Conservation (phyloP, 2,888 invertebrate species). For the Drosophila monieri region DNA sequence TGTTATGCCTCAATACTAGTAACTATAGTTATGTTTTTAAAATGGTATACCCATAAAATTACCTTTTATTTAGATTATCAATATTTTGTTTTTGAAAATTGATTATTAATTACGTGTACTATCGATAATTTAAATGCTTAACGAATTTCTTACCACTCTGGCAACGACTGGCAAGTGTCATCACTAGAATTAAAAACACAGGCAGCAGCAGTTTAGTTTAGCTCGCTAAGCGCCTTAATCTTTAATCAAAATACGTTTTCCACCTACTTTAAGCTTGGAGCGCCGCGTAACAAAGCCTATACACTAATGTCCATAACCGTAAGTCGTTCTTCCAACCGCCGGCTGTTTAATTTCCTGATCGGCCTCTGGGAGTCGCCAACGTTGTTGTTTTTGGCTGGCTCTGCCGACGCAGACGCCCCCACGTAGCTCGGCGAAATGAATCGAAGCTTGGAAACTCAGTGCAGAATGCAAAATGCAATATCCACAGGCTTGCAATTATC, state of each 20-base stretch:
- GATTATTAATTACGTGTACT: background rate
- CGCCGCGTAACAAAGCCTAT: constrained; percentile 64
- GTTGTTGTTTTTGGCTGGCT: constrained; percentile 22
- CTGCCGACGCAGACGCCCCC: constrained; percentile 59
- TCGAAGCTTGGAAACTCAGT: constrained; percentile 42
- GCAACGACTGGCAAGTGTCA: background rate
- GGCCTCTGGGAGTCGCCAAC: constrained; percentile 12
- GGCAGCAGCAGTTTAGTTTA: constrained; percentile 62
- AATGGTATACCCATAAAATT: too few relatives aligned
- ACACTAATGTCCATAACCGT: constrained; percentile 84
- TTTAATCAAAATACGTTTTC: constrained; percentile 30
- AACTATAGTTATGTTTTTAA: too few relatives aligned
- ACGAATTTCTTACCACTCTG: background rate
- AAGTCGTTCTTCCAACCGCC: constrained; percentile 59
- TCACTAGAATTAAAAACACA: constrained; percentile 39
- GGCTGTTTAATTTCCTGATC: background rate
- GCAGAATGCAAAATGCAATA: constrained; percentile 51
- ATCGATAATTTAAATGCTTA: background rate
- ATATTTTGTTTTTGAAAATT: background rate
- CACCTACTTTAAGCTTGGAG: constrained; percentile 50
- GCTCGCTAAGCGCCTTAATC: constrained; percentile 52
- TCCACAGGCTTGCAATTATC: constrained; percentile 40
- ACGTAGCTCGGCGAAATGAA: constrained; percentile 50
- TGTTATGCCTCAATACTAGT: too few relatives aligned
- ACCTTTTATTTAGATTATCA: background rate